Evolutionary conservation across 2,113 vertebrate genomes (phyloP).

Genomic region (Condylura cristata): DNA sequence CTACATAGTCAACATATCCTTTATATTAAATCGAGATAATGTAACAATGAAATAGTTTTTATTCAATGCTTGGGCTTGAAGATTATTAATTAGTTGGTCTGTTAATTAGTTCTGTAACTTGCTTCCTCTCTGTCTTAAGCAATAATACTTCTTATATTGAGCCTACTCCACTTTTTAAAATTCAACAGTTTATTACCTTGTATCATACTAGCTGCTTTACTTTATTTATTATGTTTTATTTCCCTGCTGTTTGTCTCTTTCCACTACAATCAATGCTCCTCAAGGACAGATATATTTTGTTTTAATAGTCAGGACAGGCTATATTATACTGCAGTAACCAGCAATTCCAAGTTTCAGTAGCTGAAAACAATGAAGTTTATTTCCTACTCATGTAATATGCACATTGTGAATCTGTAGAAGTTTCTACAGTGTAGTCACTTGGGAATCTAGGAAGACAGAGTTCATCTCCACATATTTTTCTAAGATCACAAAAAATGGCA

Average conservation of each 20-base stretch:
- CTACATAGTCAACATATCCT: not conserved
- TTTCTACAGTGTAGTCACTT: not conserved
- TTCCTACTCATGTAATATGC: not conserved
- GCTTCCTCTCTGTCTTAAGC: not conserved
- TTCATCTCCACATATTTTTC: not conserved
- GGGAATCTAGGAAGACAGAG: not conserved
- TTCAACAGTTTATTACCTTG: not conserved
- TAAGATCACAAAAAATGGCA: not conserved
- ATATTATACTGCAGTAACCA: not conserved
- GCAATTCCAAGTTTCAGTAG: not conserved
- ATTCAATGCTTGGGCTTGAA: not conserved
- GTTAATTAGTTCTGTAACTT: not conserved
- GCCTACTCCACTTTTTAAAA: not conserved
- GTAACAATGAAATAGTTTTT: not conserved
- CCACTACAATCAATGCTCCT: not conserved
- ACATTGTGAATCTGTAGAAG: not conserved
- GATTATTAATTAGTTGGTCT: not conserved
- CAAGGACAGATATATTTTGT: not conserved
- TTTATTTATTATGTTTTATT: not conserved
- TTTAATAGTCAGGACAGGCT: not conserved
- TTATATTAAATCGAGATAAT: not conserved
- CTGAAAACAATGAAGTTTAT: not conserved
- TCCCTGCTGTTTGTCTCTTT: not conserved
- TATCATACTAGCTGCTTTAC: not conserved
- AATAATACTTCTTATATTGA: not conserved